Evolutionary conservation across 1,140 invertebrate genomes (phyloP).

Genomic region (Zelostemma sp.): DNA sequence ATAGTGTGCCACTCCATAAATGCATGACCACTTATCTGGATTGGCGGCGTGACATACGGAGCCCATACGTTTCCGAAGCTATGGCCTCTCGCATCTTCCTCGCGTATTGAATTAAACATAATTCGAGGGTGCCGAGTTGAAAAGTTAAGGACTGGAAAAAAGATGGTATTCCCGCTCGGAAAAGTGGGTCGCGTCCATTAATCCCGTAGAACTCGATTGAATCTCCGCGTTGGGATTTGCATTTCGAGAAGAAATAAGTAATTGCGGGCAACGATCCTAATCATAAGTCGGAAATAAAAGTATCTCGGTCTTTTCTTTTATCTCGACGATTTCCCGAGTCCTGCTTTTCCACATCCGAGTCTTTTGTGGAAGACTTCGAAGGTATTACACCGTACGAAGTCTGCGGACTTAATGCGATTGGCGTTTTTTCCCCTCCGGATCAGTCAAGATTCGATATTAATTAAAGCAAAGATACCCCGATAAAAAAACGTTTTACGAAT

Average conservation of each 20-base stretch:
- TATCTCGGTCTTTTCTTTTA: too few relatives aligned
- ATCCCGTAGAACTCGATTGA: too few relatives aligned
- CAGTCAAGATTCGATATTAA: too few relatives aligned
- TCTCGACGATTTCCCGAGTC: too few relatives aligned
- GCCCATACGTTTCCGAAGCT: constrained; percentile 60
- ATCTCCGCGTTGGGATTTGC: too few relatives aligned
- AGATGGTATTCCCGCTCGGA: too few relatives aligned
- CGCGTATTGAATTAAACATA: constrained; percentile 68
- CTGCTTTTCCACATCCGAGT: too few relatives aligned
- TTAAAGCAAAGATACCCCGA: too few relatives aligned
- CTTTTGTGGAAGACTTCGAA: constrained; percentile 22
- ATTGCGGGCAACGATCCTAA: too few relatives aligned
- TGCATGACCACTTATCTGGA: constrained; percentile 71
- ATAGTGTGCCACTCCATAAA: constrained; percentile 65
- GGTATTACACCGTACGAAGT: constrained; percentile 48
- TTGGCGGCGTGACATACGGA: constrained; percentile 61
- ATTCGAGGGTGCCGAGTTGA: constrained; percentile 19
- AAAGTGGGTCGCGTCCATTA: constrained; percentile 24
- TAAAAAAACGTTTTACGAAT: too few relatives aligned
- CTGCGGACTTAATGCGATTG: constrained; percentile 56
- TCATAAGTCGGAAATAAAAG: too few relatives aligned
- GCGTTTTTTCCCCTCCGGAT: constrained; percentile 35
- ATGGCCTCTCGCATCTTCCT: constrained; percentile 22
- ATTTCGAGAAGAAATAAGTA: too few relatives aligned
- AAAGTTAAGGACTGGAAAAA: constrained; percentile 61